Evolutionary conservation across 2,113 vertebrate genomes (phyloP).

Genomic region (Charadrius vociferus): DNA sequence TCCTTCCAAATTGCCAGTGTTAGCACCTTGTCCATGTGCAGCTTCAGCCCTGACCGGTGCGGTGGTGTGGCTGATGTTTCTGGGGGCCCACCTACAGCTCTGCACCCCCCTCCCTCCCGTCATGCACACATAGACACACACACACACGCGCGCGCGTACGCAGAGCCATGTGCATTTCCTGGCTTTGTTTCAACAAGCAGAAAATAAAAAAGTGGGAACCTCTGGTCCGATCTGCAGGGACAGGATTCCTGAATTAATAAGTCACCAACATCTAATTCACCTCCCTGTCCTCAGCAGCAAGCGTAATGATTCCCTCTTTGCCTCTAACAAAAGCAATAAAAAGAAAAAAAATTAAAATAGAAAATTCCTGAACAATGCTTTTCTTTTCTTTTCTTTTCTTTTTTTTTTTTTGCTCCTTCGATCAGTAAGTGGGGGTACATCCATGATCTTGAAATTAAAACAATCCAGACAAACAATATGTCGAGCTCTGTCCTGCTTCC

Average conservation of each 20-base stretch:
- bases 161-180: neutral
- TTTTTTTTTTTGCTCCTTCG: neutral
- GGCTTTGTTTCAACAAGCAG: neutral
- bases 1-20: neutral
- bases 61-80: neutral
- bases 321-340: conserved; percentile 31
- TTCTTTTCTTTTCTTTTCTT: neutral
- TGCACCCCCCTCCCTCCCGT: neutral
- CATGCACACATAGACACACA: neutral
- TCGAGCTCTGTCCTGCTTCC: neutral
- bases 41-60: neutral
- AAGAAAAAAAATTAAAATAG: neutral
- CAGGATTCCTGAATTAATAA: conserved; percentile 48
- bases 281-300: conserved; percentile 25
- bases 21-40: neutral
- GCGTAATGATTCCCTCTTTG: neutral
- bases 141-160: neutral
- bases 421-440: neutral
- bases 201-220: neutral
- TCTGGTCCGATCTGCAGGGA: neutral
- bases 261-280: conserved; percentile 31
- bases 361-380: neutral
- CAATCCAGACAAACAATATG: conserved; percentile 31
- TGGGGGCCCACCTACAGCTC: neutral
- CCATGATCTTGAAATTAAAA: neutral